Conservation (phyloP, 2,888 invertebrate genomes). For the Rhagonycha lutea region DNA sequence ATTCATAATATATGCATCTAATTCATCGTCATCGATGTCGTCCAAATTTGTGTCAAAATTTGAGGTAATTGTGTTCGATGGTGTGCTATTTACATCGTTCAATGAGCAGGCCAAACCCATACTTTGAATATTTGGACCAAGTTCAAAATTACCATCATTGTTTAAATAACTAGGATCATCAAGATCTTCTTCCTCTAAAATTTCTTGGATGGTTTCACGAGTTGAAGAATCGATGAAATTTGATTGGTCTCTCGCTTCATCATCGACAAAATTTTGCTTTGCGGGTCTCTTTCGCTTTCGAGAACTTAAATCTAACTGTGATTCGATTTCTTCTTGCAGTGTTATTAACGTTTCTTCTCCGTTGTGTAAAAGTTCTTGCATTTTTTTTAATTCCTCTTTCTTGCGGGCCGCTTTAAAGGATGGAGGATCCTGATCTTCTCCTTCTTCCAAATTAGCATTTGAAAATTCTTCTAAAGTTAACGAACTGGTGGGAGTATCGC, state of each 20-base stretch:
- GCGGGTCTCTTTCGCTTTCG: slow-evolving; percentile 43
- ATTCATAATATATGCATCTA: slow-evolving; percentile 82
- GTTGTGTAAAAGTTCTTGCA: background rate
- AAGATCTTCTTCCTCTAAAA: slow-evolving; percentile 46
- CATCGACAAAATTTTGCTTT: background rate
- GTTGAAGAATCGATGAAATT: slow-evolving; percentile 57
- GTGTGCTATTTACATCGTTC: slow-evolving; percentile 53
- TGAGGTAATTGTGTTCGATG: slow-evolving; percentile 34
- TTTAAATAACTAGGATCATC: slow-evolving; percentile 41
- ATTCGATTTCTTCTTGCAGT: slow-evolving; percentile 84
- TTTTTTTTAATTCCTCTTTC: slow-evolving; percentile 62
- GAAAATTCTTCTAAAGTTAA: slow-evolving; percentile 96
- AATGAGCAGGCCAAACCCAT: slow-evolving; percentile 71
- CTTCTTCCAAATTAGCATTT: slow-evolving; percentile 91
- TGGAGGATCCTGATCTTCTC: slow-evolving; percentile 87
- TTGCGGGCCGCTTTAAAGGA: slow-evolving; percentile 89
- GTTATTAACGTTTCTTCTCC: slow-evolving; percentile 71
- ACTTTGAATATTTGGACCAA: slow-evolving; percentile 72
- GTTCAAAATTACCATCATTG: slow-evolving; percentile 37
- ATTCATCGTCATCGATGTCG: slow-evolving; percentile 86
- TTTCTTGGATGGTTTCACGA: slow-evolving; percentile 53
- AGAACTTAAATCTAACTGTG: slow-evolving; percentile 72
- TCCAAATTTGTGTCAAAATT: slow-evolving; percentile 67
- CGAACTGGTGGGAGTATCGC: slow-evolving; percentile 93
- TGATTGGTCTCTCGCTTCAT: slow-evolving; percentile 8